Base-by-base conservation (phyloP, 2,888 invertebrate genomes). In the Scotopteryx bipunctaria region DNA sequence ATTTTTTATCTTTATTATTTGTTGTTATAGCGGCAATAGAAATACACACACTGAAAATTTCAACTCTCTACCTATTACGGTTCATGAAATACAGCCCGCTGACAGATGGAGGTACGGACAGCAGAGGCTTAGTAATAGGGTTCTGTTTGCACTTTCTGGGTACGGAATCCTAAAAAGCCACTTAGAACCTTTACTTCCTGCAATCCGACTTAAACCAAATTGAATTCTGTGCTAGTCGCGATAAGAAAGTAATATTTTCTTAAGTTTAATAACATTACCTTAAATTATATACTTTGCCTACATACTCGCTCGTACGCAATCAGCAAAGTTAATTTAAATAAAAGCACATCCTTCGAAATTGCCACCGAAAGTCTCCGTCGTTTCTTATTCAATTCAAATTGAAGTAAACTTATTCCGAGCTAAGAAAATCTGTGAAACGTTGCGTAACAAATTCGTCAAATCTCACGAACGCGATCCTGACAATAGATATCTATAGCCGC, bases 371-470 rank as follows among this genome's bases (percentile, higher is more conserved):
- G 44, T 41, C 44, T 40, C 29, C 46, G 45, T 25, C 38, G 36
- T 41, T 47, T 40, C 35, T 47, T 44, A 35, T 48, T 35, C 48
- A 54, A 49, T 35, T 36, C 21, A 21, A 41, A 48, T 36, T 31
- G 48, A 40, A 48, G 35, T 47, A n/a, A 35, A 31, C 41, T 37
- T 23, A 29, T 40, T 40, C 25, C 9, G 23, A 21, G 46, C 13
- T 27, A 29, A n/a, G 21, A 47, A 40, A 31, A 44, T 49, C 35
- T 36, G 44, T 36, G 40, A n/a, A n/a, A 35, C 40, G 44, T 41
- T 54, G 35, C 48, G 54, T 44, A 49, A 41, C 44, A 41, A 49
- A 54, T 54, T 48, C 48, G 40, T 54, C 48, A 54, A 54, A 48
- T 44, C 48, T 48, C 23, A 48, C 23, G 31, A 38, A 21, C 31